Evolutionary conservation across 2,888 invertebrate genomes (phyloP), one percentile per base, ranked within the genome.

Genomic region (Drosophila tanythrix): DNA sequence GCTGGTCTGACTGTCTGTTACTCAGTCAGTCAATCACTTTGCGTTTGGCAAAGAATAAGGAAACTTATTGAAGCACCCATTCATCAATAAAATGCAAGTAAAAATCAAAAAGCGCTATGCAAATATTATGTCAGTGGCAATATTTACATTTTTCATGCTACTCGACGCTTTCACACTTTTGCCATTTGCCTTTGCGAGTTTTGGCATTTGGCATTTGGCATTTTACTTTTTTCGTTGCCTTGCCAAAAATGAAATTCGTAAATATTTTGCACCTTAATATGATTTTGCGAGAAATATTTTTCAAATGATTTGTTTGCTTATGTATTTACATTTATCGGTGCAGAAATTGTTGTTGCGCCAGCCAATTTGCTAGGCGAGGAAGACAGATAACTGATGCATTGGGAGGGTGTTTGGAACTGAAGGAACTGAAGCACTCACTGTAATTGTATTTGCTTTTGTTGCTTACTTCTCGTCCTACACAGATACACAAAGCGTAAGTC

Each of bases 271-370:
- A 88, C 85, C 88, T 84, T 81, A 81, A 88, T 88, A 85, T 81
- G 83, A 88, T 84, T 84, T 81, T 84, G 84, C 64, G 53, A 77
- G 82, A 82, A 85, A 85, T 83, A 81, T 85, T 85, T 82, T 85
- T 81, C 85, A 85, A 85, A 85, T 85, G 85, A 85, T 85, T 85
- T 85, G 85, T 85, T 88, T 88, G 85, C 83, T 88, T 79, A 79
- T 73, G 83, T 85, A 84, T 88, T 88, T 85, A 81, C 88, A 81
- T 85, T 85, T 88, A 85, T 88, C 88, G 82, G 81, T 81, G 72
- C 71, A 63, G 76, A 81, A 81, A 63, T 74, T 76, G 76, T 74
- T 62, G 70, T 80, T 76, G 61, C 67, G 76, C 65, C 73, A 79
- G 79, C 72, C 79, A 80, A 79, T 84, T 70, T 77, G 74, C 66